These are phyloP conservation scores for Nothoprocta perdicaria DNA, from an alignment of 2,113 vertebrate species.

Conservation along the genomic window DNA sequence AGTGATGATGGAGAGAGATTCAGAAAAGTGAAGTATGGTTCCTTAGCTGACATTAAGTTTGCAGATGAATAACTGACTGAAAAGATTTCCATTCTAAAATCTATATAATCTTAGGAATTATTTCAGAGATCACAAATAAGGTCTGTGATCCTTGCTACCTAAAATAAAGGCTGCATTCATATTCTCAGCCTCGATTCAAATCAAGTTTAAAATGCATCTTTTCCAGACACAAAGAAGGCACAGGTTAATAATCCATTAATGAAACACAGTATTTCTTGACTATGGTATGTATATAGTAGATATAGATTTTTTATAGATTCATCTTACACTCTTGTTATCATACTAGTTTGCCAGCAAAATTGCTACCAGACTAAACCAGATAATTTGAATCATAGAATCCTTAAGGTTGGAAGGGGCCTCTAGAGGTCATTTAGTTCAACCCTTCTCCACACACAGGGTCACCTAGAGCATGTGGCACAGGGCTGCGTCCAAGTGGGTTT, in stretches of 20 bases:
- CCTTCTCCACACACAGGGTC: too few relatives aligned
- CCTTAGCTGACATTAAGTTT: not conserved
- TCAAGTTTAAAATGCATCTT: not conserved
- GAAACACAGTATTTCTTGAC: not conserved
- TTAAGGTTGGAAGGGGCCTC: too few relatives aligned
- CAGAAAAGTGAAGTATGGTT: not conserved
- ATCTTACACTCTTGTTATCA: accelerated
- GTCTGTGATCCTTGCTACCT: not conserved
- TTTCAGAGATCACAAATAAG: not conserved
- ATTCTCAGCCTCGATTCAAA: not conserved
- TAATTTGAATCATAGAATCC: too few relatives aligned
- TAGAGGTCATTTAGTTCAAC: too few relatives aligned
- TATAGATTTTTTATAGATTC: not conserved
- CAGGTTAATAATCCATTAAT: not conserved
- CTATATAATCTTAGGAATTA: not conserved
- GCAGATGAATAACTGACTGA: not conserved
- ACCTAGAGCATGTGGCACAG: too few relatives aligned
- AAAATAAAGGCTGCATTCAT: not conserved
- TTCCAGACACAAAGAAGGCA: not conserved
- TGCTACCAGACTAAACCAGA: not conserved
- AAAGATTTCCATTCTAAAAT: not conserved
- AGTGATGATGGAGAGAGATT: not conserved
- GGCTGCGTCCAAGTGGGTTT: too few relatives aligned
- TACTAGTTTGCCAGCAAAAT: not conserved
- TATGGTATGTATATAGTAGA: not conserved